Base-by-base conservation (phyloP, 1,140 invertebrate species). In the Potamilus streckersoni region DNA sequence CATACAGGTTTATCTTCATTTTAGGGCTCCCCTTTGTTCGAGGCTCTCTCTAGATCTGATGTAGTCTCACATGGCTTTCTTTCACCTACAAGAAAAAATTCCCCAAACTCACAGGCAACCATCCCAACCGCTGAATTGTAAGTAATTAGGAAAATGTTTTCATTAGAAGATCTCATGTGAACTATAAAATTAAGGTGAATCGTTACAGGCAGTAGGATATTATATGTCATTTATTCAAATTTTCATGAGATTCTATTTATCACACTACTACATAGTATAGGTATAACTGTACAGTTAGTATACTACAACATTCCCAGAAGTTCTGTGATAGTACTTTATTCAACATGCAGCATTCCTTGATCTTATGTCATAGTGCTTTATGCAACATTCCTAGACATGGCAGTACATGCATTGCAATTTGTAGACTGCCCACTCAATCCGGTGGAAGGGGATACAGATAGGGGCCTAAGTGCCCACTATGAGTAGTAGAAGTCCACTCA, bases 21-120 rank as follows among this genome's bases (percentile, higher is more conserved):
- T 2, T 69, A 85, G 84, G 81, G 76, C 58, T 84, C 83, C 0
- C 80, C 84, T 56, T 59, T 85, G 62, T 84, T 83, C 79, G 78
- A 79, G n/a, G 74, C 74, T 19, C 74, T 85, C 64, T 63, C n/a
- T 73, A 76, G 38, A 49, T 77, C 69, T 55, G 80, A 79, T 23
- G 23, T 14, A 14, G 60, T 23, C 60, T 5, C 60, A 62, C 60
- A 19, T 15, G 60, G 19, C 5, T 16, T 59, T 60, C n/a, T 62
- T 71, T 27, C 63, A 62, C 27, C 64, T 58, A 8, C 27, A 63
- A 68, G 55, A 65, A 55, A 64, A 62, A 66, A 66, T 66, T 38
- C 64, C 11, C 19, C 27, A 12, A 38, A 27, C 17, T 19, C 61
- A 66, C 19, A 19, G 64, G 19, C 20, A 61, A 11, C 20, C 15